Percentiles rank a stretch among this genome's conserved stretches.
Conservation (phyloP, 2,888 invertebrate species). For the Parnassius apollo region DNA sequence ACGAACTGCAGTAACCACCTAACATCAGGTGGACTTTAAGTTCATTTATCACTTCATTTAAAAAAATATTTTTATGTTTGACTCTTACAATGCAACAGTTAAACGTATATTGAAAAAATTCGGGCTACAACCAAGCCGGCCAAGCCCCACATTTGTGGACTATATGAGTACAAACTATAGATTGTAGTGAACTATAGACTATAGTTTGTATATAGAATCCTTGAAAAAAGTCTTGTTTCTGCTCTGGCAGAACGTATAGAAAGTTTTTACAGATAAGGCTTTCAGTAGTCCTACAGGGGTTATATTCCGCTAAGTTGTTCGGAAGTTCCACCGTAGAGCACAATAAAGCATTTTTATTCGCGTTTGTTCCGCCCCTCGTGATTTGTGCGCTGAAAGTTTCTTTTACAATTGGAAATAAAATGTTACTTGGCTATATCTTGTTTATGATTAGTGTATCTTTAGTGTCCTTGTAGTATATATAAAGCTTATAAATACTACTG, state of each 20-base stretch:
- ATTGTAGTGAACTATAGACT: not conserved
- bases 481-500: no score
- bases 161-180: no score
- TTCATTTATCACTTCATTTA: no score
- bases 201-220: not conserved
- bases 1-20: no score
- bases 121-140: no score
- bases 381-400: constrained; percentile 25
- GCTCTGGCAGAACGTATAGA: not conserved
- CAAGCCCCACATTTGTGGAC: no score
- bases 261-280: constrained; percentile 23
- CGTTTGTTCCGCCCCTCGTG: constrained; percentile 21
- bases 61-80: no score
- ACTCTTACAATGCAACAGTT: no score
- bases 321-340: constrained; percentile 19
- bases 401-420: constrained; percentile 3
- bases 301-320: constrained; percentile 15
- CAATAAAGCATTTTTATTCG: constrained; percentile 27
- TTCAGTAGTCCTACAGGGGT: constrained; percentile 12
- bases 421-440: constrained; percentile 1
- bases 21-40: no score
- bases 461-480: no score
- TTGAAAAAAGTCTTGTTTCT: constrained; percentile 8
- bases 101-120: no score
- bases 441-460: not conserved